Base-by-base conservation (phyloP, 2,888 invertebrate species). In the Vesta saturnalis region DNA sequence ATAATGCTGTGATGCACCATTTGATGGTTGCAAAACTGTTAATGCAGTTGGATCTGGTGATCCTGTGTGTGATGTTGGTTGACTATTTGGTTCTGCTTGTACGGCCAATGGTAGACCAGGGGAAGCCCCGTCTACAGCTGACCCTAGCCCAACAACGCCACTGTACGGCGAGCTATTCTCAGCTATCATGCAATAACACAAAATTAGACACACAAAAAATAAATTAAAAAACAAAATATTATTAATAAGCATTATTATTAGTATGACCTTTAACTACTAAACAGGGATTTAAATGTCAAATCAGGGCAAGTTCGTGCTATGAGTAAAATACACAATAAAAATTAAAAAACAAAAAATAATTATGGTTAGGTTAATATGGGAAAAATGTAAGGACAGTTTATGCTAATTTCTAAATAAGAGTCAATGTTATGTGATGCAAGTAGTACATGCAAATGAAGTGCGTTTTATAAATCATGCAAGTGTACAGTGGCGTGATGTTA, bases 11-110 rank as follows among this genome's bases (percentile, higher is more conserved):
- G 86, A 85, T 72, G 86, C 81, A 77, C 85, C 85, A 72, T 85
- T 86, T 74, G 88, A 87, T 52, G 90, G 88, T 80, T 90, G 89
- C 72, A 91, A 85, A 72, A 91, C 87, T 77, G 84, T 83, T 62
- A 84, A 77, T 18, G 83, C 84, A 23, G 83, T 79, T 49, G 84
- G 83, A 78, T 85, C 84, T 6, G 85, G 87, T 49, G 87, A 85
- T 59, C 86, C 85, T 39, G 87, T 86, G 73, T 86, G 83, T 49
- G 85, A 85, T 61, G 85, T 81, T 46, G 85, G 84, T 73, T 85
- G 83, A 71, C 82, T 81, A 67, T 81, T 80, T 47, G 82, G 81
- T 72, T 83, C 83, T 35, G 83, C 81, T 56, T 78, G 76, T 39
- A 83, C 81, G 70, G 86, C 83, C 67, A 87, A 80, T 52, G 86